Evolutionary conservation across 2,797 vertebrate genomes (phyloP), one percentile per base, ranked within the genome.

Genomic region (Erethizon dorsatum): DNA sequence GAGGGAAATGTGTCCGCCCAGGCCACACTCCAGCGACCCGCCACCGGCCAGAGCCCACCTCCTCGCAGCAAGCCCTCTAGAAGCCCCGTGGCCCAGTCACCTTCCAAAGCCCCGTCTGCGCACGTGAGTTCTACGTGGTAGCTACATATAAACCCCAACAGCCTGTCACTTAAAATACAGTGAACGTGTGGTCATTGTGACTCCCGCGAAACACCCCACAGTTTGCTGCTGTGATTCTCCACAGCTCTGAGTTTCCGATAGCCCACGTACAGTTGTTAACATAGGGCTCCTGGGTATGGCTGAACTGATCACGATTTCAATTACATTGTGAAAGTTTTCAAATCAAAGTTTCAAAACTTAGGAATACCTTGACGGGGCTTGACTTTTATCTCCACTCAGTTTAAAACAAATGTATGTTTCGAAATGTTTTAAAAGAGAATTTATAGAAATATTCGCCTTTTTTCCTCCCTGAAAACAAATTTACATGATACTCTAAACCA

Each of bases 381-480:
- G 57, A 61, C 84, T 86, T 95, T 83, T 80, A 79, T 80, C 92
- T 84, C 83, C 67, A 54, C 54, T 75, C 63, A 73, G 45, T 31
- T 59, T 94, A 73, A 96, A 88, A 87, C 54, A 90, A 90, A 90
- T 47, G 33, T 82, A 20, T 54, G 22, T 82, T 75, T 90, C 85
- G 61, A 50, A 78, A 75, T 77, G 67, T 95, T 84, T 91, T 14
- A 89, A 85, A 91, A 78, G 12, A 94, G 33, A 69, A 92, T n/a
- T 71, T 80, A 88, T 0, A 67, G 78, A 45, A 57, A 80, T 65
- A 54, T 82, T 22, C 41, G 37, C 33, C n/a, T 65, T 45, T 47
- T 77, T 28, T 14, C 41, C 11, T 3, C 41, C 12, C 71, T 75
- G 71, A 75, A 75, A 92, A 84, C 56, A 86, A 54, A 26, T 93